phyloP scores from a whole-genome alignment of 1,140 invertebrate species.

The Antheraea mylitta region DNA sequence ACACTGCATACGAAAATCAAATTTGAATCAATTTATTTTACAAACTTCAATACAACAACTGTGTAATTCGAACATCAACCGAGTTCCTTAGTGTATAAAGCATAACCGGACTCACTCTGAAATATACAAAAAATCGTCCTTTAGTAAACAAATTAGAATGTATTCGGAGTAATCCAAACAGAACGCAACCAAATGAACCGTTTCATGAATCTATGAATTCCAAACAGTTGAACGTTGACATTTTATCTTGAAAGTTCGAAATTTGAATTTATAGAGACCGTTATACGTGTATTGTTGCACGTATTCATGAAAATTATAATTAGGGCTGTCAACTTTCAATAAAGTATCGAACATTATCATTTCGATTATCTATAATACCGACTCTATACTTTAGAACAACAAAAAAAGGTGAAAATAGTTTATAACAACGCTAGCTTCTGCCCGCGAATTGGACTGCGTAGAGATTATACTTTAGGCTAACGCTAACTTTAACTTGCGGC shows the following conservation, averaged over 20 bases:
- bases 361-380: no score
- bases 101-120: not conserved
- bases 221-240: slow-evolving; percentile 51
- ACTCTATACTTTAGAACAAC: no score
- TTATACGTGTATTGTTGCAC: slow-evolving; percentile 33
- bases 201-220: slow-evolving; percentile 53
- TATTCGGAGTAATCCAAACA: slow-evolving; percentile 38
- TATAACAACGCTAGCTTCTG: no score
- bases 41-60: not conserved
- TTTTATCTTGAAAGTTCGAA: slow-evolving; percentile 46
- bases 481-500: no score
- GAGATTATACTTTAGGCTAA: no score
- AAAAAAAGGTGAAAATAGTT: no score
- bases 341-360: no score
- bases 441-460: no score
- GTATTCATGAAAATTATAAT: not conserved
- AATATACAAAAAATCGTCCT: slow-evolving; percentile 14
- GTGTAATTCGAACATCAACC: slow-evolving; percentile 10
- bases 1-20: slow-evolving; percentile 11
- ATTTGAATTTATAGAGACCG: slow-evolving; percentile 64
- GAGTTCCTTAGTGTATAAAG: slow-evolving; percentile 1
- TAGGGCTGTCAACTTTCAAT: no score
- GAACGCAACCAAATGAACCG: slow-evolving; percentile 40
- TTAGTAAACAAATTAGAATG: slow-evolving; percentile 33
- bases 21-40: slow-evolving; percentile 3